Conservation (phyloP, 2,888 invertebrate genomes). For the Frankliniella intonsa region DNA sequence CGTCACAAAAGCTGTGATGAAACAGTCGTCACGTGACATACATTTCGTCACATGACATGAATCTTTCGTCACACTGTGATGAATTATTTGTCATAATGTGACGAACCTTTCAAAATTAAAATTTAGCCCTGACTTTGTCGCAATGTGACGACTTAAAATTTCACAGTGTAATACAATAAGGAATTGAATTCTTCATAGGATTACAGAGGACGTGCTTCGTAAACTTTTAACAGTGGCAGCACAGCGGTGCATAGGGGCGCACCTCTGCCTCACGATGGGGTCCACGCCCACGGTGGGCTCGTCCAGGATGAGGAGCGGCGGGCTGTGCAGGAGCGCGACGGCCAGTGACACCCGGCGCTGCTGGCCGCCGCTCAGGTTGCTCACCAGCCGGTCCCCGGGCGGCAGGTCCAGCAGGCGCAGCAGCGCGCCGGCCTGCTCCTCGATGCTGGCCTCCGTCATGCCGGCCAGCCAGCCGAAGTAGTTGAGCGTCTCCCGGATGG, state of each 20-base stretch:
- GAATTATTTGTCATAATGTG: too few species aligned
- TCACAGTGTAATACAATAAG: too few species aligned
- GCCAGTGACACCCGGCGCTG: slow-evolving; percentile 50
- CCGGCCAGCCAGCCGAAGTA: slow-evolving; percentile 49
- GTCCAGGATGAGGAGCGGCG: slow-evolving; percentile 50
- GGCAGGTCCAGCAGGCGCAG: slow-evolving; percentile 2
- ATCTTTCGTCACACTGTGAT: too few species aligned
- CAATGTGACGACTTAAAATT: too few species aligned
- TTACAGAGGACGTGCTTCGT: too few species aligned
- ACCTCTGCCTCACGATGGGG: slow-evolving; percentile 45
- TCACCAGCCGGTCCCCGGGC: background rate
- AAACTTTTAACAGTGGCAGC: too few species aligned
- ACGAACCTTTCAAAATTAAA: too few species aligned
- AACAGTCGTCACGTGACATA: too few species aligned
- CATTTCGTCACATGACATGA: too few species aligned
- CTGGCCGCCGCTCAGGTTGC: slow-evolving; percentile 47
- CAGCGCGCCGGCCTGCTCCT: background rate
- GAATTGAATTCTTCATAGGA: too few species aligned
- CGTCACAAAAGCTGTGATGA: too few species aligned
- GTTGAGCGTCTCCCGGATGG: slow-evolving; percentile 21
- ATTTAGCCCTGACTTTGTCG: too few species aligned
- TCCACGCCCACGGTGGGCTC: slow-evolving; percentile 53
- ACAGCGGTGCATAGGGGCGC: background rate
- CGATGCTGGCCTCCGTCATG: slow-evolving; percentile 41
- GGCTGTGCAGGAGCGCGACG: slow-evolving; percentile 50